Evolutionary conservation across 2,797 vertebrate species (phyloP), one percentile per base, ranked within the genome.

Genomic region (Microhierax caerulescens): DNA sequence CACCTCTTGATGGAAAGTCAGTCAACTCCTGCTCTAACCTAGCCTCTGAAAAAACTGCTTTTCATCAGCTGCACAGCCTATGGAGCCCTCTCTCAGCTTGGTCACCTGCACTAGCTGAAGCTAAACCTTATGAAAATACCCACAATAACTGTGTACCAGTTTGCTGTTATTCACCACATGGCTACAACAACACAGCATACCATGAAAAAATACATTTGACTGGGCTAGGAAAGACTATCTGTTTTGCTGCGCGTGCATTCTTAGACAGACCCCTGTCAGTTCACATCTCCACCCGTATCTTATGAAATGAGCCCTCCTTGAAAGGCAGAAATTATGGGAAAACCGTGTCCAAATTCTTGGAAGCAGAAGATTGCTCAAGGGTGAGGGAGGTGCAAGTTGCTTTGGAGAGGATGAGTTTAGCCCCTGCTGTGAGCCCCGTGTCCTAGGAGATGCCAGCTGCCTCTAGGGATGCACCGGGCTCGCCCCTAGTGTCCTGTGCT

Each of bases 401-500:
- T 92, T 47, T 51, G 27, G 32, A 68, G 56, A 19, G 73, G 43
- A 48, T 12, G 16, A 53, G 11, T 68, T 74, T 13, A 53, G 34
- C 23, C 32, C 28, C 60, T 6, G 32, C 60, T 48, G n/a, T 7
- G 60, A 83, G 23, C 9, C 30, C 24, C 0, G 0, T n/a, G 45
- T 41, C 69, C 56, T 45, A n/a, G 28, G 0, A 37, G 22, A 61
- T n/a, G n/a, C 34, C 76, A 77, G 47, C 43, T 43, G 83, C 39
- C 21, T 3, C 2, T 14, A 84, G 39, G 19, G 64, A 39, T 0
- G 3, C 18, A 17, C 8, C 15, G 43, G 27, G 14, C 56, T 41
- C 1, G 0, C 36, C 48, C 11, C 39, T 5, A 32, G 34, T 1
- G 18, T 9, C 65, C 30, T 3, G 53, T 0, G 7, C 8, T 94